Base-by-base conservation (phyloP, 2,888 invertebrate genomes). In the Coenonympha arcania region DNA sequence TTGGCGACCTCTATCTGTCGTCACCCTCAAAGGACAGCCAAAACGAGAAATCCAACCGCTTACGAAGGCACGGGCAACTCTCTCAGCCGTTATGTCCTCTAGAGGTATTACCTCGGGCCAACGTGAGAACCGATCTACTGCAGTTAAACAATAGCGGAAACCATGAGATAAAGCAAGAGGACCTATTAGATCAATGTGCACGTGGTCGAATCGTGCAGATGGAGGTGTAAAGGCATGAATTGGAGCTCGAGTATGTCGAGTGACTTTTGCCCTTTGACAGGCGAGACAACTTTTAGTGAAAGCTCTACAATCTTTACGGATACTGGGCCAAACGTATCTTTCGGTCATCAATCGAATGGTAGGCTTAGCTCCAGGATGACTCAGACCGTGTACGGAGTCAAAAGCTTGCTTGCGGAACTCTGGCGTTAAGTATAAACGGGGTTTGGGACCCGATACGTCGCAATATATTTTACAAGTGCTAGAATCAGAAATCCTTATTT, bases 171-270 rank as follows among this genome's bases (percentile, higher is more conserved):
- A 9, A 24, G 24, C 3, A 3, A 15, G 59, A 0, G 78, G 78
- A 3, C 76, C 76, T 1, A 85, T 65, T 5, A 85, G 57, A 56
- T 84, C 77, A 3, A 83, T 61, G 57, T 82, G 76, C 3, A 81
- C 33, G 3, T 71, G 64, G 11, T 56, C 55, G 52, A 73, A 73
- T 3, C 71, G 54, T 0, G 41, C 47, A 1, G 52, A 39, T 0
- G 65, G 63, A 18, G 52, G 6, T 3, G 51, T 9, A 24, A 68
- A 62, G 0, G 41, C 40, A 1, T 54, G 48, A 1, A 57, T 4
- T 1, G 66, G 68, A 30, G 63, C 19, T 6, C 31, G 36, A 0
- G 52, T 49, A 49, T 74, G 75, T 5, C 69, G 57, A 0, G 53
- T 39, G 0, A 74, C 52, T 41, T 77, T 76, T 0, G 56, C 42